A percentile compares a stretch with the other conserved stretches of the same genome.
Conservation (phyloP, 1,140 invertebrate genomes). For the Leptoteleia sp. region DNA sequence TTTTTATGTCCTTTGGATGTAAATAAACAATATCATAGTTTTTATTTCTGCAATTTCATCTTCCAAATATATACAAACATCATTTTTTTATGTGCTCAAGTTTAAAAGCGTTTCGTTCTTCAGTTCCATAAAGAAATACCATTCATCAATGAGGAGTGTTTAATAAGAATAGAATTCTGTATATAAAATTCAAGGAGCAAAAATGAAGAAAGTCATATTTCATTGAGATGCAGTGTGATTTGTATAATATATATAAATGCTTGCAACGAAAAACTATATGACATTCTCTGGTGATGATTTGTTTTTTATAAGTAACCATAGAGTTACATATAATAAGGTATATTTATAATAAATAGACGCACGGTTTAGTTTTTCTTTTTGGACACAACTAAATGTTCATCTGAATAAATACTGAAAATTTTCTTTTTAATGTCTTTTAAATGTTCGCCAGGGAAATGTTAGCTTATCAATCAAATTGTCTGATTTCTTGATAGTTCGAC, state of each 20-base stretch:
- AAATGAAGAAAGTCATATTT: constrained; percentile 73
- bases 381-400: neutral
- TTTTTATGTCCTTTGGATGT: too few relatives aligned
- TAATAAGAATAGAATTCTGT: constrained; percentile 66
- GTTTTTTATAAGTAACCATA: neutral
- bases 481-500: constrained; percentile 15
- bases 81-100: too few relatives aligned
- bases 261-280: constrained; percentile 40
- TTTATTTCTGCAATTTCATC: too few relatives aligned
- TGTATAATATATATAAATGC: constrained; percentile 52
- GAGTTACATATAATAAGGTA: too few relatives aligned
- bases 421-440: neutral
- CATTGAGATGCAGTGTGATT: constrained; percentile 60
- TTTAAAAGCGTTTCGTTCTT: too few relatives aligned
- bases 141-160: constrained; percentile 52
- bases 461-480: constrained; percentile 3
- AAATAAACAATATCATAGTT: too few relatives aligned
- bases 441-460: neutral
- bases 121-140: too few relatives aligned
- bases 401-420: neutral
- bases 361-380: too few relatives aligned
- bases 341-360: too few relatives aligned
- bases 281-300: neutral
- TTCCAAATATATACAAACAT: too few relatives aligned
- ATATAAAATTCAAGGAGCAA: constrained; percentile 64